A percentile compares a stretch with the other conserved stretches of the same genome.
phyloP scores from a whole-genome alignment of 1,140 invertebrate species.

The Drosophila watanabei region DNA sequence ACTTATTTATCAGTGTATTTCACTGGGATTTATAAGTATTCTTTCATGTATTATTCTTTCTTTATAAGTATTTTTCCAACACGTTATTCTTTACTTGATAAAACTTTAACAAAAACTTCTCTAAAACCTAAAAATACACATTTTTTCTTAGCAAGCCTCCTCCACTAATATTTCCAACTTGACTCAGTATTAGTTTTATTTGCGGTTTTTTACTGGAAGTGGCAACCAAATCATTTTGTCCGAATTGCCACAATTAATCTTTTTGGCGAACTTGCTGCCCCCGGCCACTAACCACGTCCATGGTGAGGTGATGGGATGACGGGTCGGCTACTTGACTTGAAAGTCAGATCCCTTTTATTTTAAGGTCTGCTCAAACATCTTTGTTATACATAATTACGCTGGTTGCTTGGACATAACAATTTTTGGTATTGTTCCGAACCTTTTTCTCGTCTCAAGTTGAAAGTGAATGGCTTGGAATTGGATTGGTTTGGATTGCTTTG shows the following conservation, averaged over 20 bases:
- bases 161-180: conserved; percentile 50
- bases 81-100: neutral
- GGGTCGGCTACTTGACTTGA: conserved; percentile 69
- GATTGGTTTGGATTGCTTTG: conserved; percentile 24
- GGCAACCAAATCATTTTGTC: conserved; percentile 42
- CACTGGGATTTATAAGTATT: too few species aligned
- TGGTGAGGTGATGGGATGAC: conserved; percentile 19
- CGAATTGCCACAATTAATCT: conserved; percentile 70
- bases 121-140: neutral
- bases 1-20: too few species aligned
- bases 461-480: conserved; percentile 67
- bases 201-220: conserved; percentile 54
- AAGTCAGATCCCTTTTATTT: conserved; percentile 53
- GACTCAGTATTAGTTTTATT: conserved; percentile 56
- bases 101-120: neutral
- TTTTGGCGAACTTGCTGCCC: conserved; percentile 28
- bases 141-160: neutral
- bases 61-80: neutral
- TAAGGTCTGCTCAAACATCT: conserved; percentile 45
- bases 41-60: too few species aligned
- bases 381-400: conserved; percentile 67
- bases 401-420: conserved; percentile 57
- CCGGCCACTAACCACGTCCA: conserved; percentile 1
- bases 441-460: conserved; percentile 46
- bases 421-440: conserved; percentile 41